Base-by-base conservation (phyloP, 2,797 vertebrate genomes). In the Astyanax mexicanus region DNA sequence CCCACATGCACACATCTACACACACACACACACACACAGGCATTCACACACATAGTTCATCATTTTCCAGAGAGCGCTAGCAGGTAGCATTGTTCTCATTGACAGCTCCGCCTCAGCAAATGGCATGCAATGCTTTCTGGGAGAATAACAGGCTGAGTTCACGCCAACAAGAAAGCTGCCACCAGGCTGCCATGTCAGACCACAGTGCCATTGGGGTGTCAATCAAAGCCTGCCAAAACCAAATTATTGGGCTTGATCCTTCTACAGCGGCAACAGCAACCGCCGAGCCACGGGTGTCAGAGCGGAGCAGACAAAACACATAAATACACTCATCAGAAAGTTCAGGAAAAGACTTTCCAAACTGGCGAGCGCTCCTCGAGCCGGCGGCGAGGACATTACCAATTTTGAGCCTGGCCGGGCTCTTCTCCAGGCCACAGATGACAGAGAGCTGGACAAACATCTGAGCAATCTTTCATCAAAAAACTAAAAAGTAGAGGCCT, bases 101-200 rank as follows among this genome's bases (percentile, higher is more conserved):
- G 81, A 81, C 86, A 85, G 79, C 71, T 69, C 72, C 77, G 81
- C 88, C 61, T 69, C 55, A 69, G 80, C 52, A 73, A 84, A 86
- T 83, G 69, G 71, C 66, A 44, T 61, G 67, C 40, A 64, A 80
- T 81, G 85, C 76, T 82, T 85, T 80, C 82, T 71, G 54, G 72
- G 80, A 83, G 72, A 78, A 79, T 78, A 85, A 85, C 73, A 72
- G 83, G 72, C 49, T 84, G 82, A 89, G 86, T 88, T 83, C 74
- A 79, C 83, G 80, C 84, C 83, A 85, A 86, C 82, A 76, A 80
- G 80, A 89, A 76, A 85, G 76, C 84, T 84, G 86, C 89, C 84
- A 84, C 70, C 79, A 75, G 58, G 68, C 80, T 75, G 85, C 85
- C 79, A 82, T 83, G 84, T 87, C 82, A 83, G 83, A 84, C 77